Percentiles rank a stretch among this genome's conserved stretches.
Conservation (phyloP, 2,888 invertebrate species). For the Cheilosia soror region DNA sequence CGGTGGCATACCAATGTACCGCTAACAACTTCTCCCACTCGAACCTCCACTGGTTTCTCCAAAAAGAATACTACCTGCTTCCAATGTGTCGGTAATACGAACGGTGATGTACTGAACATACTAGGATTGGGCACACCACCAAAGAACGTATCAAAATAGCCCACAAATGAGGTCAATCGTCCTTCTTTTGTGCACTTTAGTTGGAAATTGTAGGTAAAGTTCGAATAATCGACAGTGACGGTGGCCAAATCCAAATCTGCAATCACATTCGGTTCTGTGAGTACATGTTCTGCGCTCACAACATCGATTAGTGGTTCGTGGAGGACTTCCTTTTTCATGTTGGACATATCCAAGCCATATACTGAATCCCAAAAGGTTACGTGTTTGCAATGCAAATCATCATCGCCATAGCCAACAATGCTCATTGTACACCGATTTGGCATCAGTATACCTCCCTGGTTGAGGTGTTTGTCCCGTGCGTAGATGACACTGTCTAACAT, state of each 20-base stretch:
- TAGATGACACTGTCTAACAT: conserved; percentile 97
- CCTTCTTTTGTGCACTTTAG: conserved; percentile 88
- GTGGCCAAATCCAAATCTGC: conserved; percentile 90
- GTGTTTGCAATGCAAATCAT: conserved; percentile 88
- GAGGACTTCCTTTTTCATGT: conserved; percentile 93
- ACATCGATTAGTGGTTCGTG: conserved; percentile 90
- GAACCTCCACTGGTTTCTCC: conserved; percentile 88
- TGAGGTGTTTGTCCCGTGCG: conserved; percentile 92
- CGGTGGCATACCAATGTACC: conserved; percentile 91
- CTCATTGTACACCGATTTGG: conserved; percentile 94
- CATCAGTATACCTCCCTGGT: conserved; percentile 90
- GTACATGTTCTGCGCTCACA: conserved; percentile 86
- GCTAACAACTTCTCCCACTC: conserved; percentile 86
- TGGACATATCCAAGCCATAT: conserved; percentile 96
- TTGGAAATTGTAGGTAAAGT: conserved; percentile 89
- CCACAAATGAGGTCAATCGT: conserved; percentile 91
- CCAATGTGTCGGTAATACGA: conserved; percentile 90
- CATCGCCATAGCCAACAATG: conserved; percentile 91
- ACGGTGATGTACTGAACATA: conserved; percentile 89
- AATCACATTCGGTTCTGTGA: conserved; percentile 88
- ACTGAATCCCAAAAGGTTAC: conserved; percentile 96
- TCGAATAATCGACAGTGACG: conserved; percentile 89
- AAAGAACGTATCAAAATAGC: conserved; percentile 96
- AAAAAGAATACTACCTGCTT: conserved; percentile 93
- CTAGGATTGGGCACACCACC: conserved; percentile 87